These are phyloP conservation scores for Cynoglossus semilaevis DNA, from an alignment of 2,113 vertebrate species.

Conservation along the genomic window DNA sequence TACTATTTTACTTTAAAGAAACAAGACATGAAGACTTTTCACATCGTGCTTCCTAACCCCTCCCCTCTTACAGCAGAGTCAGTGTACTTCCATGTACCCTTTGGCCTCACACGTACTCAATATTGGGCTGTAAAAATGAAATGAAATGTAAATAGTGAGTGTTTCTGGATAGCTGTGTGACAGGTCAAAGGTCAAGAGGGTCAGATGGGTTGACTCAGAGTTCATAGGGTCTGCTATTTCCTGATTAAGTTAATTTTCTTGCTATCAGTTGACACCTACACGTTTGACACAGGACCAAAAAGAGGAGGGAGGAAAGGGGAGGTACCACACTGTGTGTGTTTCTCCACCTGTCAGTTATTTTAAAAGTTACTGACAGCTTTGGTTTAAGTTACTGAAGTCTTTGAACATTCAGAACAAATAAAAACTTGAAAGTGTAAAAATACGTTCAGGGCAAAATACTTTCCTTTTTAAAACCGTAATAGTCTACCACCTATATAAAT, in stretches of 20 bases:
- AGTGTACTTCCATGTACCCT: slow-evolving; percentile 33
- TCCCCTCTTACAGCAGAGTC: slow-evolving; percentile 42
- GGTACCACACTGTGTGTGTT: too few species aligned
- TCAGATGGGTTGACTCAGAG: slow-evolving; percentile 50
- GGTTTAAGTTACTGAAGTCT: too few species aligned
- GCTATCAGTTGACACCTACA: too few species aligned
- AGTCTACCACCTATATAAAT: too few species aligned
- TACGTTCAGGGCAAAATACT: too few species aligned
- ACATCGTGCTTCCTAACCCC: slow-evolving; percentile 30
- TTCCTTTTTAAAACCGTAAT: too few species aligned
- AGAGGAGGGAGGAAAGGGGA: too few species aligned
- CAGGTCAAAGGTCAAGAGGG: slow-evolving; percentile 37
- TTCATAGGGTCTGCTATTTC: slow-evolving; percentile 33
- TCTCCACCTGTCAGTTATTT: neutral
- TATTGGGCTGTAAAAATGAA: slow-evolving; percentile 6
- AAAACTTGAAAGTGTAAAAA: too few species aligned
- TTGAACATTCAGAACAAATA: too few species aligned
- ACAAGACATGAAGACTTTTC: slow-evolving; percentile 17
- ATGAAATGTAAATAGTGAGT: neutral
- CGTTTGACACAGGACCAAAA: too few species aligned
- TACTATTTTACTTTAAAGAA: neutral
- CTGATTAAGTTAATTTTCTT: neutral
- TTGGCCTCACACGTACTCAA: slow-evolving; percentile 32
- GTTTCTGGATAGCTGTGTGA: slow-evolving; percentile 32
- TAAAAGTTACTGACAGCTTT: neutral